phyloP scores from a whole-genome alignment of 2,888 invertebrate genomes.

The Amphimallon solstitiale region DNA sequence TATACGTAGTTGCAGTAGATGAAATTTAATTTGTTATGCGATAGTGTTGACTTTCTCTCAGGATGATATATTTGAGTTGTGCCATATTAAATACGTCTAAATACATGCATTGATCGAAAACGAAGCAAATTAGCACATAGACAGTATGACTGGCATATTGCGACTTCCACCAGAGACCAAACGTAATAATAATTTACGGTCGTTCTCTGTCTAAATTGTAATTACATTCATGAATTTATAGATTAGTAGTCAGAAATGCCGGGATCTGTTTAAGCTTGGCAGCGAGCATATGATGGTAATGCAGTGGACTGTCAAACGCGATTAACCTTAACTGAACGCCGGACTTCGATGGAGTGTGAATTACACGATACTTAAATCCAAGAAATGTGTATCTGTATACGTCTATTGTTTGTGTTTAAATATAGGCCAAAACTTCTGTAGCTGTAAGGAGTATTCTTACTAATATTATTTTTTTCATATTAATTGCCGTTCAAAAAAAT shows the following conservation, averaged over 20 bases:
- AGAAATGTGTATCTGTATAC: background rate
- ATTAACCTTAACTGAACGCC: slow-evolving; percentile 49
- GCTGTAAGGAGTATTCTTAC: no score
- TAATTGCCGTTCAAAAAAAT: no score
- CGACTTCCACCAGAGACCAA: slow-evolving; percentile 32
- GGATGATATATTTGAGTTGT: background rate
- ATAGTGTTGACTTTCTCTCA: background rate
- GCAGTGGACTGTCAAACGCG: slow-evolving; percentile 48
- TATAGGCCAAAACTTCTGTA: no score
- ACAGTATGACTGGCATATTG: slow-evolving; percentile 37
- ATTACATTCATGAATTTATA: slow-evolving; percentile 44
- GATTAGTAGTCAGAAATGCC: slow-evolving; percentile 40
- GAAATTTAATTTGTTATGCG: background rate
- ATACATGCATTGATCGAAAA: slow-evolving; percentile 9
- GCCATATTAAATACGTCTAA: slow-evolving; percentile 21
- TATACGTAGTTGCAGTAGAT: no score
- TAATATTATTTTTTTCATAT: no score
- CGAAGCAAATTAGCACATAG: slow-evolving; percentile 21
- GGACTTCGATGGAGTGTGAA: slow-evolving; percentile 44
- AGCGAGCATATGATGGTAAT: slow-evolving; percentile 46
- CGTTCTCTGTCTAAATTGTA: slow-evolving; percentile 38
- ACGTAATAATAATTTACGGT: slow-evolving; percentile 41
- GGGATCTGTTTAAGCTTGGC: slow-evolving; percentile 11
- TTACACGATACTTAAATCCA: slow-evolving; percentile 39
- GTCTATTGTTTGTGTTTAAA: background rate